A percentile compares a stretch with the other conserved stretches of the same genome.
These are phyloP conservation scores for Crocidura indochinensis DNA, from an alignment of 2,797 vertebrate species.

Conservation along the genomic window DNA sequence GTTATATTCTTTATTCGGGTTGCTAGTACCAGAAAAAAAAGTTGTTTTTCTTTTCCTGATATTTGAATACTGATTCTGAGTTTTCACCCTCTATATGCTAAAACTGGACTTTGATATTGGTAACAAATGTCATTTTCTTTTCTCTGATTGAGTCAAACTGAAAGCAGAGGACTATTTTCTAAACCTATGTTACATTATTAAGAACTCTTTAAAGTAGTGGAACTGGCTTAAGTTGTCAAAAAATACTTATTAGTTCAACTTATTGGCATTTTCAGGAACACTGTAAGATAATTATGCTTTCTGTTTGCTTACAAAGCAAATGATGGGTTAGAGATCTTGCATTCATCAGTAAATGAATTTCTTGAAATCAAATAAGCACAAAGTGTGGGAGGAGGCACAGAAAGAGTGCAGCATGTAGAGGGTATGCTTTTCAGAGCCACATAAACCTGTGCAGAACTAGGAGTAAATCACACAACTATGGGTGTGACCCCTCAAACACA, in stretches of 20 bases:
- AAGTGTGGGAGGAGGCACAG: too few relatives aligned
- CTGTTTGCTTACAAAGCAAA: slow-evolving; percentile 1
- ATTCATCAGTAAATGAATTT: background rate
- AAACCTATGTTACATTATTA: background rate
- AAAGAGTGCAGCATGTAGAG: too few relatives aligned
- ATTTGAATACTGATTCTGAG: background rate
- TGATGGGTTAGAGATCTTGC: background rate
- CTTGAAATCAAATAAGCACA: background rate
- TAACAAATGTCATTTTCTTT: too few relatives aligned
- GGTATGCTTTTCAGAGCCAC: too few relatives aligned
- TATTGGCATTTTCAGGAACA: background rate
- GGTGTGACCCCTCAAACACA: too few relatives aligned
- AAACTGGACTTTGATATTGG: too few relatives aligned
- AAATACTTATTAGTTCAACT: background rate
- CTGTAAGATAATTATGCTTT: background rate
- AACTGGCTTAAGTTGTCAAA: background rate
- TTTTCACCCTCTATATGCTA: too few relatives aligned
- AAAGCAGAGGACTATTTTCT: background rate
- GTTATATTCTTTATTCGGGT: too few relatives aligned
- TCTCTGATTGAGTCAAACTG: background rate
- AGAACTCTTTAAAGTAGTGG: background rate
- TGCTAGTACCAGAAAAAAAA: too few relatives aligned
- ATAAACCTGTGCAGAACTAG: too few relatives aligned
- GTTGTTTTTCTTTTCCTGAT: background rate
- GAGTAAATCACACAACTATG: too few relatives aligned